phyloP scores from a whole-genome alignment of 2,113 vertebrate genomes.

The Herpailurus yagouaroundi region DNA sequence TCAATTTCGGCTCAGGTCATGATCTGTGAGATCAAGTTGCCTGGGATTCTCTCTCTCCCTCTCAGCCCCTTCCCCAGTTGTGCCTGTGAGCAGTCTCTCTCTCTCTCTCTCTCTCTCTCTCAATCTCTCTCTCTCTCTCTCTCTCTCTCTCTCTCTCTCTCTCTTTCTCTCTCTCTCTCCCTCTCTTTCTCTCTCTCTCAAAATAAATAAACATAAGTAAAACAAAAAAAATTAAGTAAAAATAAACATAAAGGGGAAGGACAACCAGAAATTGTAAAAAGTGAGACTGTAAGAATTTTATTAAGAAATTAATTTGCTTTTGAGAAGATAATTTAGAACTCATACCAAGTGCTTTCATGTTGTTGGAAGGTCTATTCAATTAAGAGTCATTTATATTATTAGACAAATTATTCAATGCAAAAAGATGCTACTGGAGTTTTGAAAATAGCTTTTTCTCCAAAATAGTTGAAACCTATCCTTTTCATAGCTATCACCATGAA shows the following conservation, averaged over 20 bases:
- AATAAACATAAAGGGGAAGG: not conserved
- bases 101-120: too few relatives aligned
- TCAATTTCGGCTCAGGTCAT: too few relatives aligned
- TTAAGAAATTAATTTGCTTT: not conserved
- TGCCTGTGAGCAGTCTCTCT: too few relatives aligned
- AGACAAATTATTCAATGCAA: not conserved
- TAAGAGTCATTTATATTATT: not conserved
- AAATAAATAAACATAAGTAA: too few relatives aligned
- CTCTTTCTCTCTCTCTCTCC: too few relatives aligned
- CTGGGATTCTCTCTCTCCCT: too few relatives aligned
- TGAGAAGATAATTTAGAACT: not conserved
- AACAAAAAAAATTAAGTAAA: too few relatives aligned
- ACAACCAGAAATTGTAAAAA: not conserved
- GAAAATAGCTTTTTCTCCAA: not conserved
- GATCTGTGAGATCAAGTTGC: too few relatives aligned
- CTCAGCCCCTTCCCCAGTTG: too few relatives aligned
- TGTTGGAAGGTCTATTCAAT: not conserved
- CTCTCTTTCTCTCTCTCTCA: too few relatives aligned
- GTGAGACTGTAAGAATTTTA: not conserved
- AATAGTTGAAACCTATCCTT: not conserved
- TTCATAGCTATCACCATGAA: not conserved
- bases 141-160: too few relatives aligned
- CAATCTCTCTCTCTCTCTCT: too few relatives aligned
- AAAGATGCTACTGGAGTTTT: not conserved
- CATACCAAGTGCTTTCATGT: not conserved